Base-by-base conservation (phyloP, 1,140 invertebrate species). In the Trichomalopsis sarcophagae region DNA sequence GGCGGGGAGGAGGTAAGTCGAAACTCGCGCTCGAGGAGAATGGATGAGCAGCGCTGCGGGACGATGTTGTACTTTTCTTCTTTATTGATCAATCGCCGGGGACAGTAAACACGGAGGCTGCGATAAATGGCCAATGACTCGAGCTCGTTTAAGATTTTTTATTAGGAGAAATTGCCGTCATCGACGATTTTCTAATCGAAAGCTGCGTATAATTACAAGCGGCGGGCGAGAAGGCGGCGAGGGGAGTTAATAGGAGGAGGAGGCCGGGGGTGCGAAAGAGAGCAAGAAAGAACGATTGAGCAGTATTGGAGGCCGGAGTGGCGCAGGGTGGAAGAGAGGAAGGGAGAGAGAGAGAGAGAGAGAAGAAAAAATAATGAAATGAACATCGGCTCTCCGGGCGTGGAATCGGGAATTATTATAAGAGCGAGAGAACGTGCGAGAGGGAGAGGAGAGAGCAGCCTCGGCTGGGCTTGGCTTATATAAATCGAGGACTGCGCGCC, bases 281-380 rank as follows among this genome's bases (percentile, higher is more conserved):
- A 73, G 74, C 23, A 47, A 80, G 77, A 47, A 81, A 62, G 75
- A 79, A 85, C 85, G 84, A 85, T 85, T 69, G 71, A 81, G 79
- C 82, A 81, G 77, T 84, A 84, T 84, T 40, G 33, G n/a, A n/a
- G 55, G 17, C 55, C 17, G 69, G 44, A 71, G 33, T 62, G 33
- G 27, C 73, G 80, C 71, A 76, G 86, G 44, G 69, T 68, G 84
- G 75, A 84, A 78, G 81, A 84, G 86, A 81, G 40, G 27, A 71
- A 21, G 27, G 75, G 69, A 55, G 30, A 40, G 21, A 81, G 84
- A 86, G 21, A 81, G 84, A 86, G 85, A 86, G 84, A 89, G 87
- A 84, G 86, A 88, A 89, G 7, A 91, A 91, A 92, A 92, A 92
- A 92, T 92, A 92, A 93, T 92, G 92, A 93, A 93, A 93, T 93